A percentile compares a stretch with the other conserved stretches of the same genome.
Evolutionary conservation across 1,140 invertebrate genomes (phyloP).

Genomic region (Panulirus ornatus): DNA sequence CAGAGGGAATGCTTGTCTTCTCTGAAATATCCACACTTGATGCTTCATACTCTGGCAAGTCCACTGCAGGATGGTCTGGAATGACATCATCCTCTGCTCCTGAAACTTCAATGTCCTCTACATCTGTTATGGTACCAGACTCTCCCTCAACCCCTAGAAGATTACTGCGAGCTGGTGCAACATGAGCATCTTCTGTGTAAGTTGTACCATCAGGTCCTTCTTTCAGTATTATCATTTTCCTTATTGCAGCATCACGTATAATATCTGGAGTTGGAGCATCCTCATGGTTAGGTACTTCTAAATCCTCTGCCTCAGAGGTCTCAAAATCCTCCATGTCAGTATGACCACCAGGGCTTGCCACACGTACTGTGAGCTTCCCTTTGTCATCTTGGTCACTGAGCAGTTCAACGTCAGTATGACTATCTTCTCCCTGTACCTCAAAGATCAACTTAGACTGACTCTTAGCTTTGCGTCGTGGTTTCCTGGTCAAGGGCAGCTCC

Average conservation of each 20-base stretch:
- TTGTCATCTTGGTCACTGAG: slow-evolving; percentile 67
- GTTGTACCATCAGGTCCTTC: slow-evolving; percentile 68
- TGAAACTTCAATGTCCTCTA: slow-evolving; percentile 81
- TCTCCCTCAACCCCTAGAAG: slow-evolving; percentile 63
- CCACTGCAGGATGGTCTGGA: slow-evolving; percentile 28
- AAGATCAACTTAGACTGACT: slow-evolving; percentile 34
- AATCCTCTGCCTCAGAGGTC: slow-evolving; percentile 67
- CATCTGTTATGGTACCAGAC: slow-evolving; percentile 78
- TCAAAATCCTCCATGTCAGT: slow-evolving; percentile 73
- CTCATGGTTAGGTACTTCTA: slow-evolving; percentile 37
- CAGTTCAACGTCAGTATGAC: slow-evolving; percentile 69
- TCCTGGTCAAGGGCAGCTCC: slow-evolving; percentile 48
- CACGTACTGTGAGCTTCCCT: slow-evolving; percentile 8
- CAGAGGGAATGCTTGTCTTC: slow-evolving; percentile 46
- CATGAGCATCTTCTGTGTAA: slow-evolving; percentile 71
- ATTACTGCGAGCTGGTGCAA: slow-evolving; percentile 71
- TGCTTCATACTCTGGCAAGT: slow-evolving; percentile 53
- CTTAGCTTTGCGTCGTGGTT: slow-evolving; percentile 58
- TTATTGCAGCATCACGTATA: slow-evolving; percentile 68
- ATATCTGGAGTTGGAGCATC: slow-evolving; percentile 69
- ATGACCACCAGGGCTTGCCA: slow-evolving; percentile 39
- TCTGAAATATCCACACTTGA: slow-evolving; percentile 69
- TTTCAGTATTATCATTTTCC: slow-evolving; percentile 54
- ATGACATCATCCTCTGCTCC: slow-evolving; percentile 78
- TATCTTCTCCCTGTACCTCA: slow-evolving; percentile 45